Conservation (phyloP, 1,140 invertebrate genomes). For the Himalopsyche phryganea region DNA sequence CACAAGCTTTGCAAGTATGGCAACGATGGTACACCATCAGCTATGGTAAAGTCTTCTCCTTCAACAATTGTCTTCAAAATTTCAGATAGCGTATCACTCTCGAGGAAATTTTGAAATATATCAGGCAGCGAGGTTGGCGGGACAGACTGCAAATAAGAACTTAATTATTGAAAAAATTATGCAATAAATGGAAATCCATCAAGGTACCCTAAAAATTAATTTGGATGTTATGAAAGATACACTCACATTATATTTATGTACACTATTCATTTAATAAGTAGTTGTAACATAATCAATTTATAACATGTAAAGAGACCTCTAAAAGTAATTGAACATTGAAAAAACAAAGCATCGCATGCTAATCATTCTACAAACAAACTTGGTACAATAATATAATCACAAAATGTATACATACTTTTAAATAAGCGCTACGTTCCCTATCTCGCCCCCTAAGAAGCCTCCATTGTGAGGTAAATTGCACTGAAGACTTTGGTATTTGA, state of each 20-base stretch:
- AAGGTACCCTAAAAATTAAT: too few species aligned
- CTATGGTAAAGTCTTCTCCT: constrained; percentile 41
- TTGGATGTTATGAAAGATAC: too few species aligned
- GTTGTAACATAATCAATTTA: too few species aligned
- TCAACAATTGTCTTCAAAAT: constrained; percentile 47
- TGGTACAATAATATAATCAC: too few species aligned
- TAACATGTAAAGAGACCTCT: too few species aligned
- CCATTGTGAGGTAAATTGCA: constrained; percentile 59
- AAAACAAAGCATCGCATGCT: too few species aligned
- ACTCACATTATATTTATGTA: too few species aligned
- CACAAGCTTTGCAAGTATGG: constrained; percentile 39
- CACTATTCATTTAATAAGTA: too few species aligned
- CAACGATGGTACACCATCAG: constrained; percentile 28
- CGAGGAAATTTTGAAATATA: constrained; percentile 60
- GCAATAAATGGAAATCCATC: too few species aligned
- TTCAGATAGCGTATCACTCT: constrained; percentile 56
- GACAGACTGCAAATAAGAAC: constrained; percentile 51
- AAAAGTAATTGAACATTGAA: too few species aligned
- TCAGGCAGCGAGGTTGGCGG: constrained; percentile 48
- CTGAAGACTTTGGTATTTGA: constrained; percentile 51
- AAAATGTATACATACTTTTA: constrained; percentile 40
- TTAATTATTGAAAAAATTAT: too few species aligned
- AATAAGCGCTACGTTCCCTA: constrained; percentile 40
- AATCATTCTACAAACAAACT: too few species aligned
- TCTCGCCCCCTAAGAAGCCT: constrained; percentile 41